Evolutionary conservation across 2,797 vertebrate genomes (phyloP).

Genomic region (Bovichtus diacanthus): DNA sequence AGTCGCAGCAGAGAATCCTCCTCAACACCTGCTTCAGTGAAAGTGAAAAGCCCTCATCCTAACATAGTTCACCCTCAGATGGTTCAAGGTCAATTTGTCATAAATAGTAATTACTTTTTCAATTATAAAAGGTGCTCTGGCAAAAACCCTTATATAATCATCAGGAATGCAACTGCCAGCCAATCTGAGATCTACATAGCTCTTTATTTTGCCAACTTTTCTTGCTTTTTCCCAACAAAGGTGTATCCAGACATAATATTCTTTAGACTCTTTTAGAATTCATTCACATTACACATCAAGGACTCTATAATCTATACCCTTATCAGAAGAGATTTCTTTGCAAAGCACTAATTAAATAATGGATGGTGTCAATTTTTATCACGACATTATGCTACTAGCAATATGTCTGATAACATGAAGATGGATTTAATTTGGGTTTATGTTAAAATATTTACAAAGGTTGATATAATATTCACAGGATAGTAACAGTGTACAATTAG

Average conservation of each 20-base stretch:
- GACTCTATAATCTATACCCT: too few species aligned
- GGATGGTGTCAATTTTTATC: neutral
- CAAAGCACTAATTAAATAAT: conserved; percentile 2
- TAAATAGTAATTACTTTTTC: conserved; percentile 4
- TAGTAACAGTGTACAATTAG: neutral
- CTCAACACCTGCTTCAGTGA: conserved; percentile 12
- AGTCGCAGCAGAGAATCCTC: conserved; percentile 6
- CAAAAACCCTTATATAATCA: conserved; percentile 9
- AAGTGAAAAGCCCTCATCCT: conserved; percentile 4
- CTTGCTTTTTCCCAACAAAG: neutral
- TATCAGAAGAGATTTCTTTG: conserved; percentile 4
- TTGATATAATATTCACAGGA: neutral
- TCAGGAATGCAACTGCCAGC: neutral
- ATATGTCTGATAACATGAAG: neutral
- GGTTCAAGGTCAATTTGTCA: conserved; percentile 17
- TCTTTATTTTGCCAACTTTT: neutral
- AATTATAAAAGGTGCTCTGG: conserved; percentile 19
- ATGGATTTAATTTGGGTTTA: neutral
- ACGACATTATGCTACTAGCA: neutral
- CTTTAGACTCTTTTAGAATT: neutral
- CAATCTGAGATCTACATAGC: conserved; percentile 3
- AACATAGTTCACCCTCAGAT: neutral
- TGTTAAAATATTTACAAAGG: neutral
- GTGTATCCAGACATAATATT: neutral
- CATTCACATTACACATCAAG: neutral